phyloP scores from a whole-genome alignment of 1,140 invertebrate genomes.

The Phthorimaea operculella region DNA sequence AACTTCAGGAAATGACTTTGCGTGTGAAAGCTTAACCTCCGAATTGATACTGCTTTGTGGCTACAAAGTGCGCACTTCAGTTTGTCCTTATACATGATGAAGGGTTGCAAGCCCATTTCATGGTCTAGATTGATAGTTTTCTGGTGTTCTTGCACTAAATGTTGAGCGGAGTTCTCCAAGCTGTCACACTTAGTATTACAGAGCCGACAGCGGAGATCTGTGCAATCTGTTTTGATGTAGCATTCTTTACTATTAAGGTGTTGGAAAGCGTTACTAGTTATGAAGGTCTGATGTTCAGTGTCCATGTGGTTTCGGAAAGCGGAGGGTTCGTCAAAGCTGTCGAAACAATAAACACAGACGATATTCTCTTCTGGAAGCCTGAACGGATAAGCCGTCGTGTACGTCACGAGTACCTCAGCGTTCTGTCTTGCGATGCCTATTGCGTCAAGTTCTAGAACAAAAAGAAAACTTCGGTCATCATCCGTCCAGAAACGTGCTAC shows the following conservation, averaged over 20 bases:
- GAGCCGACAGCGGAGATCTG: conserved; percentile 36
- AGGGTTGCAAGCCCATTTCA: conserved; percentile 40
- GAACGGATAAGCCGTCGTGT: conserved; percentile 50
- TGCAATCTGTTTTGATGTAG: conserved; percentile 45
- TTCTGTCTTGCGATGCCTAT: conserved; percentile 47
- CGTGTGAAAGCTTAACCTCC: conserved; percentile 41
- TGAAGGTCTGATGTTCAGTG: conserved; percentile 31
- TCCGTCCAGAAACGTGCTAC: too few relatives aligned
- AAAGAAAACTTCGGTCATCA: too few relatives aligned
- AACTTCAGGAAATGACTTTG: conserved; percentile 56
- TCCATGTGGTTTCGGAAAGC: conserved; percentile 40
- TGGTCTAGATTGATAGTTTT: conserved; percentile 25
- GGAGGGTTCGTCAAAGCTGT: conserved; percentile 33
- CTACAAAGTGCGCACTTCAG: conserved; percentile 40
- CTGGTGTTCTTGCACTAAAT: conserved; percentile 32
- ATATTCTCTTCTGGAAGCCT: conserved; percentile 44
- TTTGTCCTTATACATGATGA: conserved; percentile 35
- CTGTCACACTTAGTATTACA: conserved; percentile 29
- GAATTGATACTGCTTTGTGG: conserved; percentile 30
- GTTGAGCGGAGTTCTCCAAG: conserved; percentile 29
- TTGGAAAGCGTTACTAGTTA: conserved; percentile 31
- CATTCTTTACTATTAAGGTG: conserved; percentile 37
- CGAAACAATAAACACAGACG: conserved; percentile 50
- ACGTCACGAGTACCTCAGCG: conserved; percentile 47
- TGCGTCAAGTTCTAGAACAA: conserved; percentile 52